Percentiles rank a stretch among this genome's conserved stretches.
Conservation (phyloP, 2,888 invertebrate genomes). For the Sinhomidia bicolor region DNA sequence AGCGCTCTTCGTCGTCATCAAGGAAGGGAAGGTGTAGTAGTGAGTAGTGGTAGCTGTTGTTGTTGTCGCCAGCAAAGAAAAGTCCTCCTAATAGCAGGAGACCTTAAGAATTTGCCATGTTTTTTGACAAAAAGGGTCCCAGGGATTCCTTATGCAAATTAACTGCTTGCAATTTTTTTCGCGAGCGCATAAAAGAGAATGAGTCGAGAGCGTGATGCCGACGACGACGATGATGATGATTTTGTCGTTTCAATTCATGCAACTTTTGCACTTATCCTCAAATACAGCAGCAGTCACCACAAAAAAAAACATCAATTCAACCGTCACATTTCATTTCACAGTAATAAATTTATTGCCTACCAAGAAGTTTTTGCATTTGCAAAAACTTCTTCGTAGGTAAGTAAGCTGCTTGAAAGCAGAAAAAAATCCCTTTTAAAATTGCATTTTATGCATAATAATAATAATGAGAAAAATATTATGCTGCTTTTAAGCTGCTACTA, state of each 20-base stretch:
- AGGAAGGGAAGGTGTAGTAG: conserved; percentile 49
- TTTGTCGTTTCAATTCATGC: conserved; percentile 3
- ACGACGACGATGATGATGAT: no score
- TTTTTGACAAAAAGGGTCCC: conserved; percentile 66
- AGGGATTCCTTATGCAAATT: conserved; percentile 58
- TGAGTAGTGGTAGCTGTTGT: no score
- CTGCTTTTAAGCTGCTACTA: background rate
- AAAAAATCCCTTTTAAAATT: conserved; percentile 51
- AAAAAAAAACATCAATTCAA: background rate
- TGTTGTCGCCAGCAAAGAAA: background rate
- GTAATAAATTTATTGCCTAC: no score
- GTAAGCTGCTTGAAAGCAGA: background rate
- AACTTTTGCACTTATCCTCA: background rate
- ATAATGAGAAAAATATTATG: conserved; percentile 61
- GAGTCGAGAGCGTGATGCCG: conserved; percentile 18
- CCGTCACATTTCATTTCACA: conserved; percentile 29
- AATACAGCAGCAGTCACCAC: background rate
- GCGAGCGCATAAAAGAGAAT: background rate
- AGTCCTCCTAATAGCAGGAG: conserved; percentile 37
- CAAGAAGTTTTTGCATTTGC: no score
- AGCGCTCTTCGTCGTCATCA: background rate
- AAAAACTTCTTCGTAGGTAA: conserved; percentile 29
- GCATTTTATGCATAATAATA: conserved; percentile 58
- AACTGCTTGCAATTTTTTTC: conserved; percentile 14
- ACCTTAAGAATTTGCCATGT: conserved; percentile 65